phyloP scores from a whole-genome alignment of 2,113 vertebrate species.

The Eurypyga helias region DNA sequence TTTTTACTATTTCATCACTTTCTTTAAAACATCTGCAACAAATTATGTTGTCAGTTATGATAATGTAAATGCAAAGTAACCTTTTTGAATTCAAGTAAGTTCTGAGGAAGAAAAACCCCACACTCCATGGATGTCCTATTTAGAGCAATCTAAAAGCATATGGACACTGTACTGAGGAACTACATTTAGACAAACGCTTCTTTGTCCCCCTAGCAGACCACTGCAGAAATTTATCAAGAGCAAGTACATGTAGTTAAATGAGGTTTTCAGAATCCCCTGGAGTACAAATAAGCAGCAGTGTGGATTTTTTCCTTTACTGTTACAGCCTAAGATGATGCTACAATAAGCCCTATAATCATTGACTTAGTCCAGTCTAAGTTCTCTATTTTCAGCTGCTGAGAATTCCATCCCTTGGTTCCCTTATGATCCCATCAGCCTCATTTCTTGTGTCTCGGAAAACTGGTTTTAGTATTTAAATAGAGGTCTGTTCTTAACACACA shows the following conservation, averaged over 20 bases:
- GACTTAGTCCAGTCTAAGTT: background rate
- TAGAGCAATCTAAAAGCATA: background rate
- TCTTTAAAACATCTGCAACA: background rate
- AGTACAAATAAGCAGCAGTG: background rate
- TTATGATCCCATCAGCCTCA: background rate
- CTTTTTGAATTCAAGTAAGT: background rate
- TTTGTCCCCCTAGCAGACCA: background rate
- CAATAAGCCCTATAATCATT: background rate
- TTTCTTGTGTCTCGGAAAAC: background rate
- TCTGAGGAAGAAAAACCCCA: background rate
- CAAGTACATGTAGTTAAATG: background rate
- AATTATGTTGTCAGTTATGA: conserved; percentile 1
- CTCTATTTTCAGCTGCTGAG: background rate
- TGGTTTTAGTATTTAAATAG: background rate
- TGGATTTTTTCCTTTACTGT: background rate
- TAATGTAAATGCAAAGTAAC: background rate
- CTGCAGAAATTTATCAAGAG: background rate
- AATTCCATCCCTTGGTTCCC: background rate
- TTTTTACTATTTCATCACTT: background rate
- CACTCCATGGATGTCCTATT: background rate
- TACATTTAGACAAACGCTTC: background rate
- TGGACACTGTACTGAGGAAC: background rate
- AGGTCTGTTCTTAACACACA: background rate
- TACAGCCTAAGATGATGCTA: background rate
- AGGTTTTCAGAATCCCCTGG: background rate